Percentiles rank a stretch among this genome's conserved stretches.
Conservation (phyloP, 2,113 vertebrate genomes). For the Scomber japonicus region DNA sequence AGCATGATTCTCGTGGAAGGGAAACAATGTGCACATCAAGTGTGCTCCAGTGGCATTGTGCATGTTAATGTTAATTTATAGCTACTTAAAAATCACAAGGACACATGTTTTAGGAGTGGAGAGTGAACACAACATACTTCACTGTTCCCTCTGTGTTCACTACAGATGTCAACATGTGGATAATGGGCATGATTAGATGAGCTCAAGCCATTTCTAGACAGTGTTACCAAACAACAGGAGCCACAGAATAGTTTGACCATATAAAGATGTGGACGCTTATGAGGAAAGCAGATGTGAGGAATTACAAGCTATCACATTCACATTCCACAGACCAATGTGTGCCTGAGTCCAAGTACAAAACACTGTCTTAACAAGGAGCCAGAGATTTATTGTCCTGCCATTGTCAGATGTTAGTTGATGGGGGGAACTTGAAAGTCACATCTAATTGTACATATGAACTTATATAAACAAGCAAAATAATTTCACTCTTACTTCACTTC, state of each 20-base stretch:
- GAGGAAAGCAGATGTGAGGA: conserved; percentile 74
- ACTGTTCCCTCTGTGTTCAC: not conserved
- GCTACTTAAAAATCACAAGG: conserved; percentile 28
- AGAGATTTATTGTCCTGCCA: conserved; percentile 49
- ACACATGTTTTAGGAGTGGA: conserved; percentile 11
- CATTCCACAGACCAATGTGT: conserved; percentile 62
- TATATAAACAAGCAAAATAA: conserved; percentile 41
- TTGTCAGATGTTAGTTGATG: conserved; percentile 32
- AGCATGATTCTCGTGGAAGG: conserved; percentile 31
- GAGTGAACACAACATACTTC: not conserved
- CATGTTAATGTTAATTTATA: conserved; percentile 50
- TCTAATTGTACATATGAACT: conserved; percentile 6
- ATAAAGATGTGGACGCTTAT: conserved; percentile 67
- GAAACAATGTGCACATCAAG: conserved; percentile 38
- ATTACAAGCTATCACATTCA: conserved; percentile 68
- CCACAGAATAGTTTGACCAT: conserved; percentile 69
- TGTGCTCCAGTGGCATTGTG: conserved; percentile 38
- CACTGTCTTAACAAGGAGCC: conserved; percentile 61
- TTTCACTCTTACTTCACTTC: conserved; percentile 1
- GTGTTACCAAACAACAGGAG: conserved; percentile 55
- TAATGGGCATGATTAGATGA: conserved; percentile 47
- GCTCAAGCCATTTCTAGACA: conserved; percentile 55
- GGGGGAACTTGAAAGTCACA: conserved; percentile 33
- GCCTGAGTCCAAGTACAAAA: conserved; percentile 46
- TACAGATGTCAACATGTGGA: conserved; percentile 35